phyloP scores from a whole-genome alignment of 2,113 vertebrate species.

The Charina bottae region DNA sequence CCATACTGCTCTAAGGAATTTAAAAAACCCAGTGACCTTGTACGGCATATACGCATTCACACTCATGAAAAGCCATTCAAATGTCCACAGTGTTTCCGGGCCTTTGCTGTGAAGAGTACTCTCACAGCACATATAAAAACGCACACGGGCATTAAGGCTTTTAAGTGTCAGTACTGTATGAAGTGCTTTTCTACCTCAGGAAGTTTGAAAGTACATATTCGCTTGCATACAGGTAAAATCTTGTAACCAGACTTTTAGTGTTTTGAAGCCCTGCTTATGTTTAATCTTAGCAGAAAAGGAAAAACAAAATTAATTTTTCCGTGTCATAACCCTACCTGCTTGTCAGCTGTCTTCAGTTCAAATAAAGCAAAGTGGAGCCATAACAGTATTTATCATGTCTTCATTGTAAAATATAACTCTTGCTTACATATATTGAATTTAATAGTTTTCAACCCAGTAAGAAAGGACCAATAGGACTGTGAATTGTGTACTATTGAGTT shows the following conservation, averaged over 20 bases:
- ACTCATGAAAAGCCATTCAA: slow-evolving; percentile 99
- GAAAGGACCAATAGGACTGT: not conserved
- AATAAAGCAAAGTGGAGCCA: not conserved
- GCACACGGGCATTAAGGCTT: slow-evolving; percentile 96
- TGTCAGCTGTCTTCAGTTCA: not conserved
- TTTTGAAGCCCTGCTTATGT: not conserved
- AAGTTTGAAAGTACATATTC: slow-evolving; percentile 98
- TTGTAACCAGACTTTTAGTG: not conserved
- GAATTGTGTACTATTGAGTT: not conserved
- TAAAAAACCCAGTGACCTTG: slow-evolving; percentile 96
- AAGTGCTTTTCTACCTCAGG: slow-evolving; percentile 99
- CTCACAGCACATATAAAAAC: slow-evolving; percentile 98
- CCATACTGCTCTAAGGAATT: slow-evolving; percentile 97
- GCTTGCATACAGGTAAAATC: slow-evolving; percentile 92
- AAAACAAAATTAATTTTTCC: not conserved
- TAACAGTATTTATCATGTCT: not conserved
- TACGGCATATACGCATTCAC: slow-evolving; percentile 97
- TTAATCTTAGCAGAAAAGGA: not conserved
- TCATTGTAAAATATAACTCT: not conserved
- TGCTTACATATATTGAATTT: not conserved
- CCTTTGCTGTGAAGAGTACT: slow-evolving; percentile 97
- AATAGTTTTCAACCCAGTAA: not conserved
- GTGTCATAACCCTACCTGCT: too few species aligned
- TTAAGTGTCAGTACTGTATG: slow-evolving; percentile 94
- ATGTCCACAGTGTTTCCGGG: slow-evolving; percentile 97